Base-by-base conservation (phyloP, 2,888 invertebrate genomes). In the Drosophila siamana region DNA sequence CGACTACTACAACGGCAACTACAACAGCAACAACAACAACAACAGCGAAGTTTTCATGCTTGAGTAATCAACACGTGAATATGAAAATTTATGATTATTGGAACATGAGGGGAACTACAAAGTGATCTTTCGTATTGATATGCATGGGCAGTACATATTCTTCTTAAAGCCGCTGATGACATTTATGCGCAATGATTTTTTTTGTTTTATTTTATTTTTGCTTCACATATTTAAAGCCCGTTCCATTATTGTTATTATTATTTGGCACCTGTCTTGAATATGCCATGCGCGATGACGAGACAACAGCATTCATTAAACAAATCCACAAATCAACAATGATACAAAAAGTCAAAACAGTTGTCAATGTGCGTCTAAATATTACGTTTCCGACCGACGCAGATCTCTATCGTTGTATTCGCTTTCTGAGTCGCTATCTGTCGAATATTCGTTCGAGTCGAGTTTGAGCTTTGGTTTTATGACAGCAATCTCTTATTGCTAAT, bases 1-100 rank as follows among this genome's bases (percentile, higher is more conserved):
- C 41, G 19, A 41, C 69, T 59, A 62, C 33, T 15, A 46, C 38
- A 38, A 26, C 65, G 28, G 48, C 41, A 33, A 15, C 33, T 19
- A 50, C 38, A 38, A 22, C 65, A 33, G 48, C 41, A 33, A n/a
- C 33, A 46, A n/a, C 38, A 13, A 38, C 30, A 33, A 15, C 22
- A 36, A 56, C 55, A 24, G 30, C 38, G 24, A 33, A 7, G 8
- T 11, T 44, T 52, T 13, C 36, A 55, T 46, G 57, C 60, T 67
- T 74, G 62, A 63, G 64, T 57, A 61, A 75, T 74, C 68, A 60
- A 24, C 51, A 43, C 30, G 40, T 46, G 54, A 38, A 46, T 57
- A 44, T 24, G 36, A 46, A 24, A 26, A 22, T 44, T 24, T 43
- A 44, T 44, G 33, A 55, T 33, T 33, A 33, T 52, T 55, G 55